A percentile compares a stretch with the other conserved stretches of the same genome.
Evolutionary conservation across 2,113 vertebrate genomes (phyloP).

Genomic region (Prionailurus viverrinus): DNA sequence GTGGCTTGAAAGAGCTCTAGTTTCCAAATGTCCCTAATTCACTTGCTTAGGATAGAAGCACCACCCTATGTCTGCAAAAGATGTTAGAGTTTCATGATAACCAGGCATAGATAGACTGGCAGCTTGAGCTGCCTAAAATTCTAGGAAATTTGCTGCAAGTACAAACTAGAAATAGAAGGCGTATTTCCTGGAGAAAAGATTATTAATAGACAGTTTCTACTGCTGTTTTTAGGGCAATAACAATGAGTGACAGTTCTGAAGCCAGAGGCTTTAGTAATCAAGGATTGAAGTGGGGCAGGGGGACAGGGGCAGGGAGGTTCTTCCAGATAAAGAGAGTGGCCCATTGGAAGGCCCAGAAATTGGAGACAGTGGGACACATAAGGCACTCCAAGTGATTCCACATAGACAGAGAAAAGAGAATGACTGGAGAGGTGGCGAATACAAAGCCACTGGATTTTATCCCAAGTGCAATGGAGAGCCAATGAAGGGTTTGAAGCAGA

Average conservation of each 20-base stretch:
- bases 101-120: not conserved
- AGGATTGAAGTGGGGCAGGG: not conserved
- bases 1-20: not conserved
- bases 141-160: not conserved
- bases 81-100: not conserved
- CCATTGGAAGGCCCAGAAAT: not conserved
- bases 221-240: not conserved
- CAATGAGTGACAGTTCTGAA: not conserved
- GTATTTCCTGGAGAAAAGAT: not conserved
- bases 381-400: not conserved
- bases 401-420: not conserved
- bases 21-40: not conserved
- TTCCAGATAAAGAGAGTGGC: not conserved
- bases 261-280: not conserved
- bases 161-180: not conserved
- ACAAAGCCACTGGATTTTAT: not conserved
- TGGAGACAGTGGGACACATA: not conserved
- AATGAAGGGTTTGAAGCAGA: not conserved
- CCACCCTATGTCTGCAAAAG: not conserved
- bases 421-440: not conserved
- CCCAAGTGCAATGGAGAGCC: not conserved
- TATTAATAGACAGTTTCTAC: not conserved
- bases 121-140: not conserved
- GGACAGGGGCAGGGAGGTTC: not conserved
- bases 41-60: not conserved